These are phyloP conservation scores for Pungitius pungitius DNA, from an alignment of 2,113 vertebrate genomes.

Conservation along the genomic window DNA sequence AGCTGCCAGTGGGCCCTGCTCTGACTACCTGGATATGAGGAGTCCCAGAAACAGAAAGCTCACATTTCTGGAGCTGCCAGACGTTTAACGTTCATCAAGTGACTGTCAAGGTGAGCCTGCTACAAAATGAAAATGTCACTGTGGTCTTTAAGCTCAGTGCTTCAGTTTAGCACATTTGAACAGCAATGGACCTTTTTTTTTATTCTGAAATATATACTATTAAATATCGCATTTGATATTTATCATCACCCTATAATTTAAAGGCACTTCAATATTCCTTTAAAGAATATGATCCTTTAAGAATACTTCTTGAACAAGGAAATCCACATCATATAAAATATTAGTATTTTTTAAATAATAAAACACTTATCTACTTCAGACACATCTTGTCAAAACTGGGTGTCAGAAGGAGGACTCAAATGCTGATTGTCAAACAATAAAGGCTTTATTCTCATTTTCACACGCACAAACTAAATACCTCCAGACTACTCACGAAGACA, in stretches of 20 bases:
- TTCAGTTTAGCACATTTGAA: neutral
- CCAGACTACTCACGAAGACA: too few relatives aligned
- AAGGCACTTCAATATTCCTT: neutral
- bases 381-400: too few relatives aligned
- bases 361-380: too few relatives aligned
- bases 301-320: neutral
- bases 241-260: neutral
- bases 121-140: conserved; percentile 39
- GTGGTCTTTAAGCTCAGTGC: conserved; percentile 4
- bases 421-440: too few relatives aligned
- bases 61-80: conserved; percentile 34
- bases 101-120: conserved; percentile 32
- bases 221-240: neutral
- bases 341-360: too few relatives aligned
- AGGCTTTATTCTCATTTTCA: too few relatives aligned
- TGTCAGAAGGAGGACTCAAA: too few relatives aligned
- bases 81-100: conserved; percentile 34
- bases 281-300: neutral
- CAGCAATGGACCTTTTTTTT: neutral
- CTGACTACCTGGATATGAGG: conserved; percentile 50
- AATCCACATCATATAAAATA: neutral
- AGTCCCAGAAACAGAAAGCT: conserved; percentile 23
- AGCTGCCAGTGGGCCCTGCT: conserved; percentile 28
- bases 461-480: too few relatives aligned
- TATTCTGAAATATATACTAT: conserved; percentile 1